Percentiles rank a stretch among this genome's conserved stretches.
These are phyloP conservation scores for Phoxinus dragarum DNA, from an alignment of 2,797 vertebrate genomes.

Conservation along the genomic window DNA sequence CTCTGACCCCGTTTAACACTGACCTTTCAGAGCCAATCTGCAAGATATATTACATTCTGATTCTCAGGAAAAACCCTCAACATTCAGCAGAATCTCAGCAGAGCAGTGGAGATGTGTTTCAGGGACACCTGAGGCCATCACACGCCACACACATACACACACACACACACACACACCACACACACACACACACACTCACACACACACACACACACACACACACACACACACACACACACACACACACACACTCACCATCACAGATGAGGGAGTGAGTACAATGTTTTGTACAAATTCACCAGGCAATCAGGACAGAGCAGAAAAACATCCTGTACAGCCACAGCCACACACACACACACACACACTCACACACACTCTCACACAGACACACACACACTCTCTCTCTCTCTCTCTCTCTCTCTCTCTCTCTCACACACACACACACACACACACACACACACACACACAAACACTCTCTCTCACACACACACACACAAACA, in stretches of 20 bases:
- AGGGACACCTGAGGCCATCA: neutral
- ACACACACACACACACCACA: constrained; percentile 2
- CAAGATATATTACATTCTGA: neutral
- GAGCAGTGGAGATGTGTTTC: neutral
- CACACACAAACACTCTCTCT: no score
- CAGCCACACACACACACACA: neutral
- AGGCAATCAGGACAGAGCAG: neutral
- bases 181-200: neutral
- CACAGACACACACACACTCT: no score
- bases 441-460: no score
- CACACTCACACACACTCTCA: no score
- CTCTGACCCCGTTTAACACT: neutral
- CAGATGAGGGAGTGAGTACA: neutral
- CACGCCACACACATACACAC: neutral
- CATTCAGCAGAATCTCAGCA: neutral
- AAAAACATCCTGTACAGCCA: neutral
- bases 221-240: neutral
- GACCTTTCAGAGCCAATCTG: neutral
- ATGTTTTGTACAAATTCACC: neutral
- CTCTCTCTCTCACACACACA: no score
- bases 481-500: no score
- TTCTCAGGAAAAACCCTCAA: neutral
- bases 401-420: no score
- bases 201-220: neutral
- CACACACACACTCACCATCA: neutral